phyloP scores from a whole-genome alignment of 2,113 vertebrate species.

The Lamprologus sp. region DNA sequence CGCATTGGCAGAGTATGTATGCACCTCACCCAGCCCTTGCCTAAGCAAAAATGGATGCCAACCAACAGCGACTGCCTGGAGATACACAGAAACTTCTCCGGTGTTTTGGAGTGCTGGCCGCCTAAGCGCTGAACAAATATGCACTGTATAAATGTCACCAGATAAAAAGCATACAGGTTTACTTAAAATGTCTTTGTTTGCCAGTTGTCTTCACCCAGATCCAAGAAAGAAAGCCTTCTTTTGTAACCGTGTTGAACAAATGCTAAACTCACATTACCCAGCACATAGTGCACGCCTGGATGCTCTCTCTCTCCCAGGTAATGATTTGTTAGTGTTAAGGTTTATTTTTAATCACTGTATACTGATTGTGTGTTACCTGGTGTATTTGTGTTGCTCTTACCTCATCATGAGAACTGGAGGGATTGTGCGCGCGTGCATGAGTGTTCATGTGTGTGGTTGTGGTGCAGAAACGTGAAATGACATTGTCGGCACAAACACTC shows the following conservation, averaged over 20 bases:
- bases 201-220: not conserved
- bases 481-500: not conserved
- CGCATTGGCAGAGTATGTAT: slow-evolving; percentile 23
- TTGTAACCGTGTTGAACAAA: not conserved
- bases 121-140: not conserved
- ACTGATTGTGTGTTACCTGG: slow-evolving; percentile 48
- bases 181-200: not conserved
- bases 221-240: not conserved
- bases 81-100: not conserved
- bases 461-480: slow-evolving; percentile 9
- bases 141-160: slow-evolving; percentile 17
- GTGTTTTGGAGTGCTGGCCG: not conserved
- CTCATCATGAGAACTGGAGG: slow-evolving; percentile 71
- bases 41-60: slow-evolving; percentile 13
- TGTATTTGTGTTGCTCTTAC: slow-evolving; percentile 66
- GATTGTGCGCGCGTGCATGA: slow-evolving; percentile 10
- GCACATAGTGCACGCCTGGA: slow-evolving; percentile 33
- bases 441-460: not conserved
- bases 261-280: not conserved
- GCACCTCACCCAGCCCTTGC: not conserved
- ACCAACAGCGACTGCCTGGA: not conserved
- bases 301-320: slow-evolving; percentile 6
- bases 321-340: slow-evolving; percentile 20
- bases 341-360: slow-evolving; percentile 34
- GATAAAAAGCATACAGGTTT: slow-evolving; percentile 1